Conservation (phyloP, 2,888 invertebrate genomes). For the Hypselothyrea guttata region DNA sequence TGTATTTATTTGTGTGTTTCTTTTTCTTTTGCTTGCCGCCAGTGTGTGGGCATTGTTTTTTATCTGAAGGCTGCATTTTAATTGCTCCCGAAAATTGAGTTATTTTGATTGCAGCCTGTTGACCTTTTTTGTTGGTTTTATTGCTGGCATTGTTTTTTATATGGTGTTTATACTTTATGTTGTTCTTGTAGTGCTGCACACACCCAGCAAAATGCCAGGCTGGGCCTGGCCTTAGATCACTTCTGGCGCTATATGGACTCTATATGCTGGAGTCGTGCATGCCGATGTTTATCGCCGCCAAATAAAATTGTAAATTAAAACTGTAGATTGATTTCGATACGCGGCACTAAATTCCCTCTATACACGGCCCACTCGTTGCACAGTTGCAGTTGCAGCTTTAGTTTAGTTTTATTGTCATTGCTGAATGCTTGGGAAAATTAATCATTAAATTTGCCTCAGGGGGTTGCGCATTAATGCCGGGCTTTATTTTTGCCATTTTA, state of each 20-base stretch:
- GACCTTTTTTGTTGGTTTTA: conserved; percentile 56
- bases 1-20: not conserved
- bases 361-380: conserved; percentile 38
- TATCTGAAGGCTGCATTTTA: conserved; percentile 62
- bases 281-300: conserved; percentile 67
- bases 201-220: conserved; percentile 69
- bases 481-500: conserved; percentile 31
- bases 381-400: conserved; percentile 12
- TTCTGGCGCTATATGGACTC: conserved; percentile 54
- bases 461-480: conserved; percentile 35
- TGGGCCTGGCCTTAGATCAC: conserved; percentile 61
- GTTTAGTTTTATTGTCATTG: conserved; percentile 45
- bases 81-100: conserved; percentile 75
- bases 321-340: conserved; percentile 69
- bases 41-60: conserved; percentile 46
- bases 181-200: conserved; percentile 48
- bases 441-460: conserved; percentile 65
- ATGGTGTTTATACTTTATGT: conserved; percentile 3
- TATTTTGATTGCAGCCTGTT: conserved; percentile 75
- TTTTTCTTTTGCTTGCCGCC: conserved; percentile 61
- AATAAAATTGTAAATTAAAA: conserved; percentile 67
- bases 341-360: conserved; percentile 17
- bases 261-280: conserved; percentile 47
- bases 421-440: conserved; percentile 66
- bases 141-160: conserved; percentile 4